phyloP scores from a whole-genome alignment of 2,888 invertebrate genomes.

The Lagria hirta region DNA sequence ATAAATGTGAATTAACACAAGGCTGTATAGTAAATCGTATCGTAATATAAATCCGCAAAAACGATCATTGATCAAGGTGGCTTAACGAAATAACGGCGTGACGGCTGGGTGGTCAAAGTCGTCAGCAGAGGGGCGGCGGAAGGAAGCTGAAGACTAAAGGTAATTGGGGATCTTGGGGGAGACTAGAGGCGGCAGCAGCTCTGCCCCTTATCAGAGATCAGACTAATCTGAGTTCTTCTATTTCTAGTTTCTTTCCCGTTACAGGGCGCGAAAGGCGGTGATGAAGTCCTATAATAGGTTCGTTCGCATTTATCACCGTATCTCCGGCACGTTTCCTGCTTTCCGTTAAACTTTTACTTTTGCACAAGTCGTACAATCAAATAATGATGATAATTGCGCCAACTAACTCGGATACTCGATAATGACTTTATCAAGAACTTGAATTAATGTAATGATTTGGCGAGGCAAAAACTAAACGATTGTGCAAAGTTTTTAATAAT shows the following conservation, averaged over 20 bases:
- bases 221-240: slow-evolving; percentile 51
- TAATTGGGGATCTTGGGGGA: slow-evolving; percentile 40
- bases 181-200: slow-evolving; percentile 28
- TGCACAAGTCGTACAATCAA: slow-evolving; percentile 42
- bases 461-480: slow-evolving; percentile 39
- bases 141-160: slow-evolving; percentile 40
- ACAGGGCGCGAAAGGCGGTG: slow-evolving; percentile 45
- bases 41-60: slow-evolving; percentile 40
- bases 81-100: slow-evolving; percentile 35
- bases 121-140: slow-evolving; percentile 30
- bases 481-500: slow-evolving; percentile 46
- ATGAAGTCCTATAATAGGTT: slow-evolving; percentile 49
- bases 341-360: slow-evolving; percentile 43
- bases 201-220: slow-evolving; percentile 46
- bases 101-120: slow-evolving; percentile 40
- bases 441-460: slow-evolving; percentile 50
- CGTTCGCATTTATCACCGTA: slow-evolving; percentile 49
- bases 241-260: slow-evolving; percentile 49
- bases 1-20: too few species aligned
- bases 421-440: slow-evolving; percentile 48
- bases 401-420: slow-evolving; percentile 43
- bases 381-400: slow-evolving; percentile 49
- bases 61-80: slow-evolving; percentile 42
- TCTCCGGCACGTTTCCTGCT: slow-evolving; percentile 47
- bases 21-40: slow-evolving; percentile 28